These are phyloP conservation scores for Poeciliopsis retropinna DNA, from an alignment of 2,113 vertebrate species.

Conservation along the genomic window DNA sequence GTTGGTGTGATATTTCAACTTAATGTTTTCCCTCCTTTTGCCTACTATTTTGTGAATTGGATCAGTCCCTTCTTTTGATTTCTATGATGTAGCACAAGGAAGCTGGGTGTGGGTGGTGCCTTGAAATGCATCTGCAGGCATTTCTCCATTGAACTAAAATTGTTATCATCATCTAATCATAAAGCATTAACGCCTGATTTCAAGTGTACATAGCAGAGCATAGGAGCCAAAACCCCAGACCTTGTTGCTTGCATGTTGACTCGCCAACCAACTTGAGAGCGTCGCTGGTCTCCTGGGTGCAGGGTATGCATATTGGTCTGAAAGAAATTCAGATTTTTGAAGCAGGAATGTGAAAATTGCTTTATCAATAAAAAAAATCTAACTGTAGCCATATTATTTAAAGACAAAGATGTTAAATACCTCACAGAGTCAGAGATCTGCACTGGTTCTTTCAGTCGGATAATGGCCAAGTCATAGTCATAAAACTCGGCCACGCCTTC, in stretches of 20 bases:
- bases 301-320: constrained; percentile 82
- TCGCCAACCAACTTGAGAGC: constrained; percentile 57
- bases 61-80: too few species aligned
- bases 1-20: too few species aligned
- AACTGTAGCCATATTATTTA: neutral
- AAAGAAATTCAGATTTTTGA: constrained; percentile 3
- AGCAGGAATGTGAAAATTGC: neutral
- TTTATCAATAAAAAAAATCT: neutral
- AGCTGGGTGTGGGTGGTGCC: too few species aligned
- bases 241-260: constrained; percentile 69
- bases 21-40: too few species aligned
- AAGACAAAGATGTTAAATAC: constrained; percentile 30
- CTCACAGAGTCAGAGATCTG: neutral
- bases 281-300: constrained; percentile 72
- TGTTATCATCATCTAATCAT: neutral
- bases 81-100: too few species aligned
- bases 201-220: neutral
- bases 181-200: neutral
- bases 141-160: neutral
- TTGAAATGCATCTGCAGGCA: too few species aligned
- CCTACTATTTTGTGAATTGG: too few species aligned
- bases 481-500: constrained; percentile 70
- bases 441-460: constrained; percentile 53
- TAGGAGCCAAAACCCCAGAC: constrained; percentile 38
- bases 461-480: constrained; percentile 80